A percentile compares a stretch with the other conserved stretches of the same genome.
Conservation (phyloP, 2,888 invertebrate species). For the Drosophila pullipes region DNA sequence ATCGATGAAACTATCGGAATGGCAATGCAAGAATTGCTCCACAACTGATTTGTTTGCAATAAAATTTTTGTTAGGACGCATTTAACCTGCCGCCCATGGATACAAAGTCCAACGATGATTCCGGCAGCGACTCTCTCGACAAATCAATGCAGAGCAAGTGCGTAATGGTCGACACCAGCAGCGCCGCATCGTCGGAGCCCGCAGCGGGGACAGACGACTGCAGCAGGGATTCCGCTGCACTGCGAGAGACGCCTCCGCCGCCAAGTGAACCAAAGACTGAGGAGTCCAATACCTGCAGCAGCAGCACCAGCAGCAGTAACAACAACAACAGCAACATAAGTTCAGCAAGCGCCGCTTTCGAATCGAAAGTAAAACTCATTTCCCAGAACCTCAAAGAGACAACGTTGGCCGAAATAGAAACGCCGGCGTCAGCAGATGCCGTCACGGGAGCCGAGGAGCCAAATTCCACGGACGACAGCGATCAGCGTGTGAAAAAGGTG, state of each 20-base stretch:
- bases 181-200: slow-evolving; percentile 45
- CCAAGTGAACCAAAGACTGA: slow-evolving; percentile 71
- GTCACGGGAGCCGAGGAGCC: slow-evolving; percentile 36
- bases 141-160: slow-evolving; percentile 83
- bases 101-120: slow-evolving; percentile 82
- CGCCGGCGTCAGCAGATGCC: slow-evolving; percentile 24
- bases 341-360: slow-evolving; percentile 69
- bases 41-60: slow-evolving; percentile 62
- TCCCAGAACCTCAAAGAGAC: slow-evolving; percentile 83
- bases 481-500: slow-evolving; percentile 70
- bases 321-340: slow-evolving; percentile 24
- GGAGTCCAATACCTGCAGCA: slow-evolving; percentile 28
- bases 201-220: slow-evolving; percentile 56
- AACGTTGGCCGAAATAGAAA: slow-evolving; percentile 71
- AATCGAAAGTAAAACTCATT: slow-evolving; percentile 82
- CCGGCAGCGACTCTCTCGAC: slow-evolving; percentile 83
- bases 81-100: slow-evolving; percentile 73
- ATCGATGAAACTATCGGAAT: slow-evolving; percentile 53
- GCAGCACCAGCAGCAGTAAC: slow-evolving; percentile 28
- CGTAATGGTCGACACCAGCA: slow-evolving; percentile 75
- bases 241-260: slow-evolving; percentile 37
- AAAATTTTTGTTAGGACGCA: slow-evolving; percentile 47
- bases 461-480: slow-evolving; percentile 58
- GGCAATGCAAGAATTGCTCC: slow-evolving; percentile 48
- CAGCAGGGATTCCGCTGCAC: slow-evolving; percentile 59